Evolutionary conservation across 2,888 invertebrate genomes (phyloP).

Genomic region (Xanthostigma xanthostigma): DNA sequence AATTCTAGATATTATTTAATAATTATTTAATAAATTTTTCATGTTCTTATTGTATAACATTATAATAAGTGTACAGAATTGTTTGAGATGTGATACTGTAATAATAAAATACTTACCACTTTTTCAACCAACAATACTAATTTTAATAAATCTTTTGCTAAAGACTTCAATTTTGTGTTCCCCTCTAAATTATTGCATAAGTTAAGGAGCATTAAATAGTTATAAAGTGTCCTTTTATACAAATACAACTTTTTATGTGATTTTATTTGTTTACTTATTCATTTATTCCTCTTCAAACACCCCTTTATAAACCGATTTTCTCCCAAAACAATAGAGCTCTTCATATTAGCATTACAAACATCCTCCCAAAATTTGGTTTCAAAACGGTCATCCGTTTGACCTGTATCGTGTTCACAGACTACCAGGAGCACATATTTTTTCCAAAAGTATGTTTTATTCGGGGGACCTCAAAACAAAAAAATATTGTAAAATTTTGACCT

Average conservation of each 20-base stretch:
- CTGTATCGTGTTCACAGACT: too few species aligned
- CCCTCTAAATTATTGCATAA: conserved; percentile 1
- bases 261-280: neutral
- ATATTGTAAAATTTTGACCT: too few species aligned
- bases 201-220: conserved; percentile 5
- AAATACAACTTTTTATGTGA: conserved; percentile 2
- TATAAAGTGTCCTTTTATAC: conserved; percentile 7
- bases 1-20: neutral
- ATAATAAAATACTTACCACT: neutral
- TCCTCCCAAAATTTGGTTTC: too few species aligned
- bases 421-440: too few species aligned
- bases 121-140: neutral
- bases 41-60: neutral
- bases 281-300: neutral
- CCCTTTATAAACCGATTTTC: too few species aligned
- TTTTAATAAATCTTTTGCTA: neutral
- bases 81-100: neutral
- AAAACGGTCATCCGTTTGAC: too few species aligned
- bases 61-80: neutral
- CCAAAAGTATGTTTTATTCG: too few species aligned
- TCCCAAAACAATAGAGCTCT: too few species aligned
- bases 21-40: neutral
- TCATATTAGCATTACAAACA: too few species aligned
- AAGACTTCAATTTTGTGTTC: neutral
- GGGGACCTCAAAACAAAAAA: too few species aligned